Evolutionary conservation across 2,797 vertebrate species (phyloP).

Genomic region (Bryconaethiops microstoma): DNA sequence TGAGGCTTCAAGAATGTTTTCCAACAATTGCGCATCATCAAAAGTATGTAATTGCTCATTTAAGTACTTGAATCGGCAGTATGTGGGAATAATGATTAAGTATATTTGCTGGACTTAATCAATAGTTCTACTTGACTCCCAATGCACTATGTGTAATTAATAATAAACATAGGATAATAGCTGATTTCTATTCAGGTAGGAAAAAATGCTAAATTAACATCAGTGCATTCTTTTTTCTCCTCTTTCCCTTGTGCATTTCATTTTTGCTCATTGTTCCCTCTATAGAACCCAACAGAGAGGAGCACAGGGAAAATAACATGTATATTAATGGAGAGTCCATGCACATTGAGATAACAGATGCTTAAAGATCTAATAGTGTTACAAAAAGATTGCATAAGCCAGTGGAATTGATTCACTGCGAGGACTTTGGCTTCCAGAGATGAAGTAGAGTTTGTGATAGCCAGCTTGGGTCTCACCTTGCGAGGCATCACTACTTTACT

Average conservation of each 20-base stretch:
- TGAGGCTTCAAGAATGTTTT: constrained; percentile 11
- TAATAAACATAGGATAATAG: constrained; percentile 8
- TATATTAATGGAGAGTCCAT: constrained; percentile 24
- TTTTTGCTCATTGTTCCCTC: constrained; percentile 15
- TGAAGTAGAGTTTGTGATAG: constrained; percentile 12
- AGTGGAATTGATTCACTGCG: not conserved
- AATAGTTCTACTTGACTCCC: not conserved
- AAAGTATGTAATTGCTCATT: not conserved
- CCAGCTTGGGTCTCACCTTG: not conserved
- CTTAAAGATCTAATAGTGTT: constrained; percentile 28
- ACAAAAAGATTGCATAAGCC: not conserved
- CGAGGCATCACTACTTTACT: constrained; percentile 7
- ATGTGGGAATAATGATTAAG: constrained; percentile 7
- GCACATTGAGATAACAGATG: constrained; percentile 27
- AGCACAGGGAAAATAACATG: constrained; percentile 31
- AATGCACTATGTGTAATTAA: constrained; percentile 10
- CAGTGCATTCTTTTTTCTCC: constrained; percentile 21
- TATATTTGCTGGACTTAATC: not conserved
- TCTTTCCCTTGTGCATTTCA: constrained; percentile 17
- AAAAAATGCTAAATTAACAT: constrained; percentile 14
- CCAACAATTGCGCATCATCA: not conserved
- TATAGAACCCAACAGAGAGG: constrained; percentile 28
- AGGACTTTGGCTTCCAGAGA: constrained; percentile 16
- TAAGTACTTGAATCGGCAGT: not conserved
- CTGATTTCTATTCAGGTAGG: constrained; percentile 7